Evolutionary conservation across 2,797 vertebrate genomes (phyloP).

Genomic region (Muscicapa striata): DNA sequence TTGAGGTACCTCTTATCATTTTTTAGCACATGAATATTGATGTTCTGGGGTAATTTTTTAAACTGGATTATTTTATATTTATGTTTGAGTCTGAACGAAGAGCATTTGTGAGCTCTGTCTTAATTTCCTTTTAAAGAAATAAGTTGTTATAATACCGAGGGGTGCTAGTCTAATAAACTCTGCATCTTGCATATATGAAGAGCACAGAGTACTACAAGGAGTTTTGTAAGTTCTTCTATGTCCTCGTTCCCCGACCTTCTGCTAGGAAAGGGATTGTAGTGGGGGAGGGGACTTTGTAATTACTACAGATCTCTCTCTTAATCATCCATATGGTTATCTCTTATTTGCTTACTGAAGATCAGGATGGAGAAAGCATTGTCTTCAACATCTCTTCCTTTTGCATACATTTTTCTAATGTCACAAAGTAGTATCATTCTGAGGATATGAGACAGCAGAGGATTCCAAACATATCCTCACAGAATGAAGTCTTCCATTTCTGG

Average conservation of each 20-base stretch:
- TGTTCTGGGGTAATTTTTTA: not conserved
- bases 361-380: not conserved
- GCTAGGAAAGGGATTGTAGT: not conserved
- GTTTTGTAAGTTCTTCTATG: not conserved
- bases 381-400: not conserved
- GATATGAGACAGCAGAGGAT: not conserved
- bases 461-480: not conserved
- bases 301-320: not conserved
- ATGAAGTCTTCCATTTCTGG: not conserved
- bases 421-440: not conserved
- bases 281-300: not conserved
- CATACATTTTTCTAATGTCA: not conserved
- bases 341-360: not conserved
- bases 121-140: not conserved
- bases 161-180: not conserved
- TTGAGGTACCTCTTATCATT: not conserved
- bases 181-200: not conserved
- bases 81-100: not conserved
- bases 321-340: not conserved
- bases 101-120: not conserved
- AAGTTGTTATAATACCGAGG: not conserved
- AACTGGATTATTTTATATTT: not conserved
- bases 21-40: not conserved
- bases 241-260: not conserved
- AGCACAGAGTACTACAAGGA: accelerated